A percentile compares a stretch with the other conserved stretches of the same genome.
phyloP scores from a whole-genome alignment of 2,797 vertebrate genomes.

The Urocyon cinereoargenteus region DNA sequence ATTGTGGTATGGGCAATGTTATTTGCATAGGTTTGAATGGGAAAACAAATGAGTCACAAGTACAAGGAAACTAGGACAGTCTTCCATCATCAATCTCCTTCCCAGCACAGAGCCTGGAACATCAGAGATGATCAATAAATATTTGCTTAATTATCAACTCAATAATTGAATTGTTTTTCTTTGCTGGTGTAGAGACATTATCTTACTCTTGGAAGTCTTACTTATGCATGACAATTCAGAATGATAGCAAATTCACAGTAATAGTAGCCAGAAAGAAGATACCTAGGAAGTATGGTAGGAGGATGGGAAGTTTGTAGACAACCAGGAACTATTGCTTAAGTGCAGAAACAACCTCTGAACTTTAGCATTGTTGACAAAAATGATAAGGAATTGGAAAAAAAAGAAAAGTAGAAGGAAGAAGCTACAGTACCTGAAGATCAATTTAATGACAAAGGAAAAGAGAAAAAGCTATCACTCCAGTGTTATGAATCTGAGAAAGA shows the following conservation, averaged over 20 bases:
- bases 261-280: slow-evolving; percentile 8
- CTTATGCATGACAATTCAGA: slow-evolving; percentile 20
- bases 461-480: background rate
- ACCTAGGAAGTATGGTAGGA: background rate
- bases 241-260: slow-evolving; percentile 13
- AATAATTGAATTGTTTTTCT: slow-evolving; percentile 34
- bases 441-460: slow-evolving; percentile 1
- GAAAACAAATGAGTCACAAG: slow-evolving; percentile 67
- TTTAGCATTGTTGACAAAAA: slow-evolving; percentile 2
- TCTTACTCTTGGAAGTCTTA: slow-evolving; percentile 52
- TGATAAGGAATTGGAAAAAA: slow-evolving; percentile 27
- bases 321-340: background rate
- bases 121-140: slow-evolving; percentile 43
- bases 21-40: slow-evolving; percentile 47
- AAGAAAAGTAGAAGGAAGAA: slow-evolving; percentile 33
- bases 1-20: slow-evolving; percentile 59
- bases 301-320: slow-evolving; percentile 14
- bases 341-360: slow-evolving; percentile 23
- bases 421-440: background rate
- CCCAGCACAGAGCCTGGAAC: background rate
- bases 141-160: slow-evolving; percentile 50
- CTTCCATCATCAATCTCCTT: slow-evolving; percentile 51
- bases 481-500: background rate
- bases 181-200: background rate
- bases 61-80: slow-evolving; percentile 55